phyloP scores from a whole-genome alignment of 2,888 invertebrate genomes.

The Orgyia antiqua region DNA sequence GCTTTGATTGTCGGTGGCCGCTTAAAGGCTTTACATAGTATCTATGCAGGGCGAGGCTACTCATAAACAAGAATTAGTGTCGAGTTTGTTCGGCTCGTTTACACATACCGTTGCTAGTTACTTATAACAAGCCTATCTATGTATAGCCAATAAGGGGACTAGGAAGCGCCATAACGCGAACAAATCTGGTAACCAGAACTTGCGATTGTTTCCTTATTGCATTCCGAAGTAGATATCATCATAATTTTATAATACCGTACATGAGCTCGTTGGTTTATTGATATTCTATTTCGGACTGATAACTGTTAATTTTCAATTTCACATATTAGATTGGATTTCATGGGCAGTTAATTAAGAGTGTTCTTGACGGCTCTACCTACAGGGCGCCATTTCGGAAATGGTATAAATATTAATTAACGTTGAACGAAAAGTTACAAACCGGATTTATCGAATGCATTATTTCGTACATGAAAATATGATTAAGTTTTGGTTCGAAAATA shows the following conservation, averaged over 20 bases:
- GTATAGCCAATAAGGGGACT: slow-evolving; percentile 57
- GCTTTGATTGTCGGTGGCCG: slow-evolving; percentile 57
- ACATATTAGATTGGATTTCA: slow-evolving; percentile 25
- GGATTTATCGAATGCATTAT: slow-evolving; percentile 34
- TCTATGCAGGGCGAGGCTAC: slow-evolving; percentile 51
- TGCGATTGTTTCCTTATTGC: slow-evolving; percentile 54
- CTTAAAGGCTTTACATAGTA: slow-evolving; percentile 50
- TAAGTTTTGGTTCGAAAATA: slow-evolving; percentile 20
- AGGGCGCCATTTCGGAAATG: slow-evolving; percentile 35
- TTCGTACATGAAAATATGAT: slow-evolving; percentile 37
- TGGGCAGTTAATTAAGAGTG: slow-evolving; percentile 32
- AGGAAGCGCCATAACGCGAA: slow-evolving; percentile 61
- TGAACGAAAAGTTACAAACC: slow-evolving; percentile 28
- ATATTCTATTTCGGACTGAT: slow-evolving; percentile 13
- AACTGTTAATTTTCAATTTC: slow-evolving; percentile 30
- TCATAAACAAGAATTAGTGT: slow-evolving; percentile 76
- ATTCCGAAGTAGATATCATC: slow-evolving; percentile 20
- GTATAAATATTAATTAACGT: slow-evolving; percentile 32
- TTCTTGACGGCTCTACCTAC: slow-evolving; percentile 25
- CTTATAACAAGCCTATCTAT: slow-evolving; percentile 54
- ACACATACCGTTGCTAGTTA: slow-evolving; percentile 68
- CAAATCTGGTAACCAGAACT: slow-evolving; percentile 49
- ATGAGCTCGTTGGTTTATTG: slow-evolving; percentile 7
- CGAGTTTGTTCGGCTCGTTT: slow-evolving; percentile 67
- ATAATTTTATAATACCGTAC: slow-evolving; percentile 26